Evolutionary conservation across 2,888 invertebrate species (phyloP).

Genomic region (Clunio marinus): DNA sequence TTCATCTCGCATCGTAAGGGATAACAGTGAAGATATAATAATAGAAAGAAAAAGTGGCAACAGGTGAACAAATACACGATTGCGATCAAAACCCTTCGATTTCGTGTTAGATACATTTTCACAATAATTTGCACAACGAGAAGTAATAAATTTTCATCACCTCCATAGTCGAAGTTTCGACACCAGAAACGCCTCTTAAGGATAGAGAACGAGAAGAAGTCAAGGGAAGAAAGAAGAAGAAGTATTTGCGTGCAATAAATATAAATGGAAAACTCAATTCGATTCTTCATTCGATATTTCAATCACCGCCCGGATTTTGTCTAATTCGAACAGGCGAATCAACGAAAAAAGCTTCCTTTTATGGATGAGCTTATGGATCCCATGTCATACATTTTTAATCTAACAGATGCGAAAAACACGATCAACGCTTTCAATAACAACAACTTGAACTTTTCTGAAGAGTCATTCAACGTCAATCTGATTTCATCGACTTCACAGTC

Average conservation of each 20-base stretch:
- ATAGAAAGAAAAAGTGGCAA: background rate
- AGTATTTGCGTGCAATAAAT: conserved; percentile 1
- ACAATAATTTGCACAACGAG: background rate
- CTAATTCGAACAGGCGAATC: background rate
- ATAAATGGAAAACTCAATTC: background rate
- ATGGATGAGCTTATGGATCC: conserved; percentile 39
- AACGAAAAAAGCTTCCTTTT: background rate
- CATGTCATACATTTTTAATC: conserved; percentile 29
- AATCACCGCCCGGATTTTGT: background rate
- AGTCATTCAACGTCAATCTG: background rate
- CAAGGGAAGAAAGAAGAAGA: background rate
- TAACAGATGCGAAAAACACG: conserved; percentile 16
- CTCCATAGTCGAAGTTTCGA: no score
- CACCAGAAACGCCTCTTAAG: no score
- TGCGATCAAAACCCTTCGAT: background rate
- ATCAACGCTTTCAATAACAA: background rate
- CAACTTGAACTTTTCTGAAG: background rate
- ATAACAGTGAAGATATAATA: no score
- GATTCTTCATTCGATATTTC: background rate
- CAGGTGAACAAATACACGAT: conserved; percentile 8
- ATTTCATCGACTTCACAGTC: background rate
- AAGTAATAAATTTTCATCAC: background rate
- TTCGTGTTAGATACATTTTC: no score
- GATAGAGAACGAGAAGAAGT: no score
- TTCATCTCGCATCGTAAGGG: background rate